Base-by-base conservation (phyloP, 1,140 invertebrate species). In the Anoplolepis gracilipes region DNA sequence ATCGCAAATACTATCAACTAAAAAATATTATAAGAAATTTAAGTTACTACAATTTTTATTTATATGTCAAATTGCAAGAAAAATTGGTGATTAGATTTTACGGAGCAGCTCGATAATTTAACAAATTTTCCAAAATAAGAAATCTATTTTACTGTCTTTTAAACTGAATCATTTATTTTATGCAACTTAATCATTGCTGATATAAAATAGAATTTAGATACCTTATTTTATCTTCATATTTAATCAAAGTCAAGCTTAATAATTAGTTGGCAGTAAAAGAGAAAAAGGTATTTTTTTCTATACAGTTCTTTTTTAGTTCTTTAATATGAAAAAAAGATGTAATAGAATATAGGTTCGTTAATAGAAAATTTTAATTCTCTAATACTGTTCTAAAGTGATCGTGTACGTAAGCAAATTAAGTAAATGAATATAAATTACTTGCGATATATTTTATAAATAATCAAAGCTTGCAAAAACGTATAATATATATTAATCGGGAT, bases 121-220 rank as follows among this genome's bases (percentile, higher is more conserved):
- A 76, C 61, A 62, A 42, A 42, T 30, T 25, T 25, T n/a, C 19
- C 16, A 55, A 36, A 76, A 76, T n/a, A n/a, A n/a, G n/a, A 62
- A 42, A 76, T 62, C 39, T 42, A 11, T 7, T 8, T 39, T 59
- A 33, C 33, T 2, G 28, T 25, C 13, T 19, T 61, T 61, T 25
- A 36, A 75, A 75, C 46, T 72, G 69, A 33, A 36, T 8, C 53
- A 75, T 75, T 57, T 22, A 13, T 42, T 30, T 76, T 2, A 19
- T 39, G 33, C 0, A 59, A 28, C 25, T 75, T 7, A 75, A 61
- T 39, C 30, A 39, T 8, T 1, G 13, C 0, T 3, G n/a, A 16
- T 28, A 13, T 16, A 70, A 73, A 55, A 4, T 30, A 10, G 7
- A 10, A 7, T 28, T 16, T 11, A 22, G 19, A 11, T 7, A 1